A percentile compares a stretch with the other conserved stretches of the same genome.
These are phyloP conservation scores for Littorina saxatilis DNA, from an alignment of 1,140 invertebrate species.

Conservation along the genomic window DNA sequence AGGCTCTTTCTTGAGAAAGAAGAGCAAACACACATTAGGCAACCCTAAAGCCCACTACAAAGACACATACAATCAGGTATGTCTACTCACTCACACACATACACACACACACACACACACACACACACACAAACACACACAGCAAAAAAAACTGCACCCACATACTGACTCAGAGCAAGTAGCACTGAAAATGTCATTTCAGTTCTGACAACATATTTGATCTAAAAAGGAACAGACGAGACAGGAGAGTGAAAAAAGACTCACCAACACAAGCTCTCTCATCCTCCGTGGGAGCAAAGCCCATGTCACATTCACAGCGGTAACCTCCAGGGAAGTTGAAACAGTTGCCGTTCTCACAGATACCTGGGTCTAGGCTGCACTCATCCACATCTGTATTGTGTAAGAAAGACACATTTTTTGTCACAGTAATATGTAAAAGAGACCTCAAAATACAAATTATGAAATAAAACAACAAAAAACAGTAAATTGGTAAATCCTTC, in stretches of 20 bases:
- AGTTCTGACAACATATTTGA: constrained; percentile 83
- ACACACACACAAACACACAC: no score
- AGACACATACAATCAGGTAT: background rate
- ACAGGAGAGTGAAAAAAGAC: background rate
- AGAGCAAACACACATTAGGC: background rate
- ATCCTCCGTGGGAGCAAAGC: constrained; percentile 86
- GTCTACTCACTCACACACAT: background rate
- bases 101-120: background rate
- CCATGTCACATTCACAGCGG: constrained; percentile 90
- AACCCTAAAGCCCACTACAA: background rate
- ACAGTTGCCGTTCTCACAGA: constrained; percentile 88
- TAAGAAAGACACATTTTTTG: no score
- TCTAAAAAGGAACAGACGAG: background rate
- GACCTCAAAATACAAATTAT: no score
- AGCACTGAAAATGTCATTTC: constrained; percentile 83
- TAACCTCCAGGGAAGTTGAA: constrained; percentile 90
- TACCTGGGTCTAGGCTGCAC: constrained; percentile 86
- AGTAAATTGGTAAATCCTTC: no score
- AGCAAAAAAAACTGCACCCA: background rate
- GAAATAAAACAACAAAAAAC: no score
- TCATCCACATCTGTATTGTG: constrained; percentile 84
- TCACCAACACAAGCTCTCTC: constrained; percentile 84
- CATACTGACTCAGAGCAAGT: background rate
- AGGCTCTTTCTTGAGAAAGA: no score
- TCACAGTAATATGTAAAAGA: no score